phyloP scores from a whole-genome alignment of 2,113 vertebrate genomes.

The Promerops cafer region DNA sequence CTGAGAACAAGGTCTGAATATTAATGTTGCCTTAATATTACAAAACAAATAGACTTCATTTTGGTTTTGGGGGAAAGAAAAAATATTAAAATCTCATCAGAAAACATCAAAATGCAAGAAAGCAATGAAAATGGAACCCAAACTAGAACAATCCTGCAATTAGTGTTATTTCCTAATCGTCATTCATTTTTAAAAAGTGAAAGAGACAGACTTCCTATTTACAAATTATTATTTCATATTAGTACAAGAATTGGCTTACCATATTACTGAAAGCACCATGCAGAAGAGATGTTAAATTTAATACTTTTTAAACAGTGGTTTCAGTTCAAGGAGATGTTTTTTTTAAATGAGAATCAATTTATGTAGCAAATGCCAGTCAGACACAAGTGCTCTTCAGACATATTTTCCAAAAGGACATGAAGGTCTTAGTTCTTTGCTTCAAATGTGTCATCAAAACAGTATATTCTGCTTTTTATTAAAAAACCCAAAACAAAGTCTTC shows the following conservation, averaged over 20 bases:
- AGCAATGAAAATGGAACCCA: background rate
- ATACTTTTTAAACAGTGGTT: background rate
- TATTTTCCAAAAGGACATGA: background rate
- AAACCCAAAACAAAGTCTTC: background rate
- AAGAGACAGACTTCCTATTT: background rate
- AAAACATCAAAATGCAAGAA: background rate
- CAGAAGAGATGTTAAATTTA: background rate
- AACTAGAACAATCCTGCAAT: background rate
- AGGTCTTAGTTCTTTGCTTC: background rate
- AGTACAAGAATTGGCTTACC: background rate
- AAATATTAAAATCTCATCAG: background rate
- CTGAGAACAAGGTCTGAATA: background rate
- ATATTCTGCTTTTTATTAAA: background rate
- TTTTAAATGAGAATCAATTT: background rate
- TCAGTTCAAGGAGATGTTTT: background rate
- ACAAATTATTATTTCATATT: background rate
- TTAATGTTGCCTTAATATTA: background rate
- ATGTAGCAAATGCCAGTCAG: background rate
- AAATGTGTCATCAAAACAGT: background rate
- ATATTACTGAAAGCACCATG: background rate
- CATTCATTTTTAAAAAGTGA: background rate
- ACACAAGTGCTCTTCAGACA: background rate
- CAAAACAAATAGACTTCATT: background rate
- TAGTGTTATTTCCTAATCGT: background rate
- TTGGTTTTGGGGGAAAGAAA: background rate